phyloP scores from a whole-genome alignment of 2,888 invertebrate genomes.

The Eristalis arbustorum region DNA sequence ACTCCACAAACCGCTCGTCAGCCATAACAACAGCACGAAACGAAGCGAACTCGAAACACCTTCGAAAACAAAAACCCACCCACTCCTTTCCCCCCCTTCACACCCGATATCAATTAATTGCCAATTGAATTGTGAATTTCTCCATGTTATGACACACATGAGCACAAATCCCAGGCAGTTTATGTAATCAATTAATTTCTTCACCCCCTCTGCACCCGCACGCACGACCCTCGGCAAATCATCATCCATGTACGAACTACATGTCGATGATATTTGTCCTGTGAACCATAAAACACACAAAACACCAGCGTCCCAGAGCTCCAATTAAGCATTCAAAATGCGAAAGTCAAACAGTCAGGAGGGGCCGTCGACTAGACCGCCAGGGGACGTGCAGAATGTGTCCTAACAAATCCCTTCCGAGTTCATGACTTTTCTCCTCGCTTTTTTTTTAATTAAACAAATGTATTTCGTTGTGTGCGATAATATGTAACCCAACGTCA shows the following conservation, averaged over 20 bases:
- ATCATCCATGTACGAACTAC: slow-evolving; percentile 7
- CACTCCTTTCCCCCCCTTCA: too few relatives aligned
- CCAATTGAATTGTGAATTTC: slow-evolving; percentile 47
- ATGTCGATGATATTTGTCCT: slow-evolving; percentile 24
- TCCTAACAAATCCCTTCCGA: slow-evolving; percentile 53
- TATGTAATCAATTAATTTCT: slow-evolving; percentile 45
- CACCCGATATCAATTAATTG: slow-evolving; percentile 24
- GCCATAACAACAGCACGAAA: not conserved
- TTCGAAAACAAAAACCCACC: not conserved
- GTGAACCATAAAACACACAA: slow-evolving; percentile 13
- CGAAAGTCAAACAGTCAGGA: slow-evolving; percentile 28
- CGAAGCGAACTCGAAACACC: not conserved
- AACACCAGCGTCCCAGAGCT: slow-evolving; percentile 6
- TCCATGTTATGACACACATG: slow-evolving; percentile 20
- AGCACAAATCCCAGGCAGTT: slow-evolving; percentile 15
- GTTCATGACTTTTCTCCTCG: slow-evolving; percentile 23
- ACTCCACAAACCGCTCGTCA: not conserved
- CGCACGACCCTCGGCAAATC: not conserved
- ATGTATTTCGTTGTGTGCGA: slow-evolving; percentile 41
- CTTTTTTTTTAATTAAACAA: slow-evolving; percentile 51
- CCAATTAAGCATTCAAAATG: slow-evolving; percentile 38
- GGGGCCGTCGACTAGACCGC: slow-evolving; percentile 17
- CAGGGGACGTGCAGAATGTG: slow-evolving; percentile 11
- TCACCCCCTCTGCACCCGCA: too few relatives aligned
- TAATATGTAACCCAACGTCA: slow-evolving; percentile 26